These are phyloP conservation scores for Nerophis ophidion DNA, from an alignment of 2,113 vertebrate species.

Conservation along the genomic window DNA sequence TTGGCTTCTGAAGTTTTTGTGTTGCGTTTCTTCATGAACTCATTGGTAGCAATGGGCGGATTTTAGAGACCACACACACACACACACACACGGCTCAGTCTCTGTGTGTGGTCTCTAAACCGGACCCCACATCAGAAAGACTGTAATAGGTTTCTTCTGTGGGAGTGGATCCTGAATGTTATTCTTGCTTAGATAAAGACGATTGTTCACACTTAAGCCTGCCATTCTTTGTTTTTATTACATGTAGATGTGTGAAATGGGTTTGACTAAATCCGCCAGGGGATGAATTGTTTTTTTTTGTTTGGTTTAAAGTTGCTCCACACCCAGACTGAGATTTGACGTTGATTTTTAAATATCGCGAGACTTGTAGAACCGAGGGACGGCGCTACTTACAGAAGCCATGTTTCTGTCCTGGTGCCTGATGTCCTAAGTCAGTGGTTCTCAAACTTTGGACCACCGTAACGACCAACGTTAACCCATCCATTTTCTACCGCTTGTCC, in stretches of 20 bases:
- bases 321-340: slow-evolving; percentile 25
- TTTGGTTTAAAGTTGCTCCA: neutral
- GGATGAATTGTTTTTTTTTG: neutral
- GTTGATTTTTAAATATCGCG: too few relatives aligned
- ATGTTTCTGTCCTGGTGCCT: slow-evolving; percentile 8
- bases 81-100: slow-evolving; percentile 25
- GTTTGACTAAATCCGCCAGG: slow-evolving; percentile 2
- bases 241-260: slow-evolving; percentile 27
- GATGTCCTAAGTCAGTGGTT: slow-evolving; percentile 5
- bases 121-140: slow-evolving; percentile 43
- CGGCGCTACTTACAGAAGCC: neutral
- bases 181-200: slow-evolving; percentile 32
- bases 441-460: too few relatives aligned
- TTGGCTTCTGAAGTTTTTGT: neutral
- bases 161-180: slow-evolving; percentile 30
- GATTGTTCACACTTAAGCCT: slow-evolving; percentile 27
- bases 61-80: slow-evolving; percentile 45
- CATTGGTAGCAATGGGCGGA: slow-evolving; percentile 1
- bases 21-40: neutral
- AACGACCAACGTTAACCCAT: too few relatives aligned
- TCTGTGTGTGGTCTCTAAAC: slow-evolving; percentile 59
- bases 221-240: slow-evolving; percentile 16
- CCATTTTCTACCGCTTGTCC: too few relatives aligned
- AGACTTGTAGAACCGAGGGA: neutral
- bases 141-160: slow-evolving; percentile 16